These are phyloP conservation scores for Neogobius melanostomus DNA, from an alignment of 2,113 vertebrate species.

Conservation along the genomic window DNA sequence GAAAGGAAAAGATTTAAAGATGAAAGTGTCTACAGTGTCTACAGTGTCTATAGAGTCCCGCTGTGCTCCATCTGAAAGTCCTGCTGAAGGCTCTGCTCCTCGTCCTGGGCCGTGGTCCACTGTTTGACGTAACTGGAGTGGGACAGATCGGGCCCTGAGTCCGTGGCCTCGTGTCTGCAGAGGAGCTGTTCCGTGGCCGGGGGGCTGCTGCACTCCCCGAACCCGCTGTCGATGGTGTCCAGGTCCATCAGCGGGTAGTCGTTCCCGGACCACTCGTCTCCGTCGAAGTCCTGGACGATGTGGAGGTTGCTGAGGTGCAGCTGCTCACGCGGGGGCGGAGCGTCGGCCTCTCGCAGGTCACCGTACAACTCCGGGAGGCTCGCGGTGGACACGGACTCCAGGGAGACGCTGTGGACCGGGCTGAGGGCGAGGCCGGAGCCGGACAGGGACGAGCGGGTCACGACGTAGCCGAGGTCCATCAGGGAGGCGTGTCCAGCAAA, in stretches of 20 bases:
- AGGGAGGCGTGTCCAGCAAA: background rate
- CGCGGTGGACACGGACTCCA: background rate
- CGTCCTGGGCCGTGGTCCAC: background rate
- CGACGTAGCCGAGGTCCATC: background rate
- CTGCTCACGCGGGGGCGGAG: background rate
- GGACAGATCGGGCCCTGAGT: background rate
- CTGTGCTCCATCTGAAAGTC: no score
- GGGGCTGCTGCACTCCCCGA: background rate
- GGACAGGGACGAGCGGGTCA: background rate
- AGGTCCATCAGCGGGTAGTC: background rate
- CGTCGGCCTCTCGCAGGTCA: background rate
- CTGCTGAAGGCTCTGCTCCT: no score
- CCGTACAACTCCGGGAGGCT: background rate
- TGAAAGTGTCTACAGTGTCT: no score
- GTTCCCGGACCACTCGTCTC: background rate
- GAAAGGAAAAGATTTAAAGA: no score
- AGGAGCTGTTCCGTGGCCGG: background rate
- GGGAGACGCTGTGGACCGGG: background rate
- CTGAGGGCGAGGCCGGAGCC: background rate
- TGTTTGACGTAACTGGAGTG: background rate
- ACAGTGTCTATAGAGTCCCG: no score
- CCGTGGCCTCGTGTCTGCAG: background rate
- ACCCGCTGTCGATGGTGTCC: background rate
- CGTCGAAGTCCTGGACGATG: background rate
- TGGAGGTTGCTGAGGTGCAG: background rate